A percentile compares a stretch with the other conserved stretches of the same genome.
phyloP scores from a whole-genome alignment of 2,888 invertebrate species.

The Aplocera efformata region DNA sequence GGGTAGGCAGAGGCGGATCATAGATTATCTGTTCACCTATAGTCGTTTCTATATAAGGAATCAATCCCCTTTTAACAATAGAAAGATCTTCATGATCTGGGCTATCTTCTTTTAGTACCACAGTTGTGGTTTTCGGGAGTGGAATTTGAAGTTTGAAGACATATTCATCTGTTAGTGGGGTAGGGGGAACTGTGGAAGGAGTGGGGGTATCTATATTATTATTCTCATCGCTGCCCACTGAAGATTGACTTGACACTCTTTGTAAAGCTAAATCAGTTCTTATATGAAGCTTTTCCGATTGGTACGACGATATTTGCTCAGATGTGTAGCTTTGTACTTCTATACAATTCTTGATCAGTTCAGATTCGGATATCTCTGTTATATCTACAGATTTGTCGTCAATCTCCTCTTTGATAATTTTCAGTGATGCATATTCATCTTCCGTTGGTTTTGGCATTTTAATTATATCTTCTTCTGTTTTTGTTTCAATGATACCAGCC shows the following conservation, averaged over 20 bases:
- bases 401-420: conserved; percentile 23
- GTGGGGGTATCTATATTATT: conserved; percentile 48
- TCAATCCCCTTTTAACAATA: conserved; percentile 59
- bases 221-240: conserved; percentile 31
- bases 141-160: conserved; percentile 58
- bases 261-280: conserved; percentile 29
- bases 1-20: conserved; percentile 59
- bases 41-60: conserved; percentile 59
- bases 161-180: conserved; percentile 69
- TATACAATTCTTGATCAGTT: conserved; percentile 22
- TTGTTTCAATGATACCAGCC: conserved; percentile 25
- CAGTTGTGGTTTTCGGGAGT: conserved; percentile 52
- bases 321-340: conserved; percentile 15
- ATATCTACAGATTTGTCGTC: conserved; percentile 14
- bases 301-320: conserved; percentile 23
- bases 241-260: conserved; percentile 20
- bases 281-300: conserved; percentile 22
- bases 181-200: conserved; percentile 55
- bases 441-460: conserved; percentile 15
- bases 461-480: conserved; percentile 23
- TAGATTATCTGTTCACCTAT: conserved; percentile 52
- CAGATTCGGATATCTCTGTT: conserved; percentile 17
- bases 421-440: conserved; percentile 25
- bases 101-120: conserved; percentile 33
- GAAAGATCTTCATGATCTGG: conserved; percentile 53